Base-by-base conservation (phyloP, 2,113 vertebrate species). In the Eclectus roratus region DNA sequence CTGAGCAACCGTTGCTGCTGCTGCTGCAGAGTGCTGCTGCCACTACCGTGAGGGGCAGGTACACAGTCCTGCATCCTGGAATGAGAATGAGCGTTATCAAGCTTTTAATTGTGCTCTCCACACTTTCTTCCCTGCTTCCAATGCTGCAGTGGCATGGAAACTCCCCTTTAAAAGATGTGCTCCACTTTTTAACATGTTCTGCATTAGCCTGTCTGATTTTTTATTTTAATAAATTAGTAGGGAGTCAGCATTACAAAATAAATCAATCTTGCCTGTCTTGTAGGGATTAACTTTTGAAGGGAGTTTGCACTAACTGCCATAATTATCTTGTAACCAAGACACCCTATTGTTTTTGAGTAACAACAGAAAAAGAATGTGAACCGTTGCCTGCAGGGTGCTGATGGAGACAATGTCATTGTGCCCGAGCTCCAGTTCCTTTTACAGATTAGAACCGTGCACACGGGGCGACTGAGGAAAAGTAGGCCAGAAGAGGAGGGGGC, bases 251-350 rank as follows among this genome's bases (percentile, higher is more conserved):
- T 64, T 43, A 50, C 53, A 13, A 46, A 55, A 47, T 2, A 72
- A 80, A 44, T 19, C 16, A 70, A 28, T 17, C 24, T 31, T 15
- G 70, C 19, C 44, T 31, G 17, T 91, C 69, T n/a, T 14, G 27
- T 1, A 27, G 58, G 55, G 64, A 37, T 49, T 47, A 1, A 13
- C 50, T 85, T 79, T 21, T n/a, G 68, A 73, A 39, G 31, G 11
- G 21, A 19, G 47, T 31, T 91, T 64, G 63, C 39, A 1, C 56
- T 11, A 60, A 7, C 35, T 71, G 80, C 56, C 12, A 0, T 50
- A 81, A 84, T 72, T 60, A 79, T 63, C 44, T 76, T 11, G 93
- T 87, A 93, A 94, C 89, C 80, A 85, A 52, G 94, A 58, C 85
- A 55, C 80, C 50, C 68, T 29, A 6, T 17, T 93, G 92, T 88